phyloP scores from a whole-genome alignment of 1,140 invertebrate genomes.

The Saccostrea echinata region DNA sequence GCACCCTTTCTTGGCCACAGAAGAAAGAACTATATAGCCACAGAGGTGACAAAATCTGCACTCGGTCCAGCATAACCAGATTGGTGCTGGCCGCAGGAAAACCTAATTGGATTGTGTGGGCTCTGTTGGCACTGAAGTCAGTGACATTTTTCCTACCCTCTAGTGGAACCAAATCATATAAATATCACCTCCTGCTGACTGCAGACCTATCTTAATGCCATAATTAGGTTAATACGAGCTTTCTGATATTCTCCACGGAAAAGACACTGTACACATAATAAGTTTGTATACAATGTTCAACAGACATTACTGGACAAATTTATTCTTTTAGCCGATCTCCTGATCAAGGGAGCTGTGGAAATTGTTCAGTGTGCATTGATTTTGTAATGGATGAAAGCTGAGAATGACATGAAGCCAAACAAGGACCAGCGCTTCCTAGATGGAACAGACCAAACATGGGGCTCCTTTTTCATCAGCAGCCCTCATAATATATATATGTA shows the following conservation, averaged over 20 bases:
- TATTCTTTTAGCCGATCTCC: slow-evolving; percentile 20
- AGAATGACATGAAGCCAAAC: background rate
- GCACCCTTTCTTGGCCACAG: background rate
- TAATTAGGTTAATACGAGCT: slow-evolving; percentile 21
- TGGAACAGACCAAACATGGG: background rate
- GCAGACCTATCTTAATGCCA: slow-evolving; percentile 21
- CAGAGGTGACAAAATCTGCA: slow-evolving; percentile 2
- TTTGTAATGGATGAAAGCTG: background rate
- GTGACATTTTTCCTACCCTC: slow-evolving; percentile 14
- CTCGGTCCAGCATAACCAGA: background rate
- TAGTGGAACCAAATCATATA: slow-evolving; percentile 31
- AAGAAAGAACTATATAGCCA: background rate
- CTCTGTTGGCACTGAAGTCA: background rate
- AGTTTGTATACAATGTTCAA: slow-evolving; percentile 32
- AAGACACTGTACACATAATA: slow-evolving; percentile 17
- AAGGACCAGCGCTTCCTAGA: background rate
- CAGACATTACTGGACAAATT: slow-evolving; percentile 21
- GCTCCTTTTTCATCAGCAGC: background rate
- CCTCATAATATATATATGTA: background rate
- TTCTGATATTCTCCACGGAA: background rate
- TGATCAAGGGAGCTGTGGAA: slow-evolving; percentile 7
- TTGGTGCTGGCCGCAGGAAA: slow-evolving; percentile 9
- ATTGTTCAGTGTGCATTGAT: slow-evolving; percentile 34
- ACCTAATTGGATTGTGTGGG: slow-evolving; percentile 31
- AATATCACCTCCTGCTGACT: slow-evolving; percentile 20